A percentile compares a stretch with the other conserved stretches of the same genome.
Evolutionary conservation across 2,113 vertebrate genomes (phyloP).

Genomic region (Oncorhynchus nerka): DNA sequence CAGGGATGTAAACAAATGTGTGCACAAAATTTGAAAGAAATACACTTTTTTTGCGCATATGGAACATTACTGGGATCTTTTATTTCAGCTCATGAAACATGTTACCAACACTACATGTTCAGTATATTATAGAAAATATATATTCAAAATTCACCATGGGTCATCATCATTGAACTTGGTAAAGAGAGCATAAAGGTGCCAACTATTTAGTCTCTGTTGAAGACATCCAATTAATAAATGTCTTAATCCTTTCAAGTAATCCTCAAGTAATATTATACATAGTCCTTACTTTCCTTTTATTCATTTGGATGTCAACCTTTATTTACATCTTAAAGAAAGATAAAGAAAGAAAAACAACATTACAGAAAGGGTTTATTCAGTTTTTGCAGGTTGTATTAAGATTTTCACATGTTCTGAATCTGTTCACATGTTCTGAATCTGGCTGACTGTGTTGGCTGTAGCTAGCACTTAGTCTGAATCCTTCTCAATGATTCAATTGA

Average conservation of each 20-base stretch:
- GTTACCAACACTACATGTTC: no score
- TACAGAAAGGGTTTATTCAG: conserved; percentile 1
- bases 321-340: conserved; percentile 60
- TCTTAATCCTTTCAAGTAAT: conserved; percentile 48
- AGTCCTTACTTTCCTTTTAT: conserved; percentile 39
- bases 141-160: no score
- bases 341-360: conserved; percentile 19
- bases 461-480: neutral
- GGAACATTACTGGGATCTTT: no score
- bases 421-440: neutral
- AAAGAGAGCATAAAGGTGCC: conserved; percentile 43
- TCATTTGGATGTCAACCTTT: conserved; percentile 55
- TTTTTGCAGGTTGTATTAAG: conserved; percentile 37
- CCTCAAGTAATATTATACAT: conserved; percentile 45
- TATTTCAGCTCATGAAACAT: no score
- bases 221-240: conserved; percentile 55
- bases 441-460: neutral
- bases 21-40: no score
- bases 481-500: neutral
- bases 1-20: no score
- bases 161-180: neutral
- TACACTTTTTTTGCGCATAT: no score
- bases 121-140: no score
- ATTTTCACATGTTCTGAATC: conserved; percentile 1
- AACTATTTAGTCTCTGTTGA: conserved; percentile 32